Evolutionary conservation across 2,113 vertebrate genomes (phyloP).

Genomic region (Fulica atra): DNA sequence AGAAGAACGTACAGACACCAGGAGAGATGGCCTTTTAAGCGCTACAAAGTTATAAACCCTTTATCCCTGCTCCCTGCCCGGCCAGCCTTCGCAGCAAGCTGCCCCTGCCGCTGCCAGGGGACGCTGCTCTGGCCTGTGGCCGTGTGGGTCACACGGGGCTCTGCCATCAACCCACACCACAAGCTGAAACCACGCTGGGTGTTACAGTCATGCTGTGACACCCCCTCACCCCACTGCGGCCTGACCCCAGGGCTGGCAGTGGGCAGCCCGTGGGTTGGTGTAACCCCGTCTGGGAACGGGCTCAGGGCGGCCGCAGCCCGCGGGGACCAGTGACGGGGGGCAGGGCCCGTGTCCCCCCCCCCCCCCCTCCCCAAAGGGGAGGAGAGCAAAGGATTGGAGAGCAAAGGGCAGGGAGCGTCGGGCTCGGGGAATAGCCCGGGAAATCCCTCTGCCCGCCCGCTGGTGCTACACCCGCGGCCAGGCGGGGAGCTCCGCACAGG

Average conservation of each 20-base stretch:
- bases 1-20: fast-evolving
- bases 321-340: fast-evolving
- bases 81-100: background rate
- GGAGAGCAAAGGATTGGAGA: background rate
- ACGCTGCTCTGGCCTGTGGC: background rate
- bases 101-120: fast-evolving
- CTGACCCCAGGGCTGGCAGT: background rate
- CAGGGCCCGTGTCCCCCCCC: too few species aligned
- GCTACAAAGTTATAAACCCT: background rate
- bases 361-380: too few species aligned
- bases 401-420: background rate
- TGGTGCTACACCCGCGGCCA: background rate
- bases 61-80: background rate
- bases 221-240: background rate
- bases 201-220: too few species aligned
- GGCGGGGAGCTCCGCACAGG: background rate
- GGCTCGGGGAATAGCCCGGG: background rate
- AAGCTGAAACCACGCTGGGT: too few species aligned
- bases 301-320: background rate
- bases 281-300: fast-evolving
- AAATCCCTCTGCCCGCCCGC: fast-evolving
- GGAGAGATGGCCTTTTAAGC: background rate
- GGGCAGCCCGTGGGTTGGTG: fast-evolving
- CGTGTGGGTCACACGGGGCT: fast-evolving
- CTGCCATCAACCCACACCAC: background rate